Evolutionary conservation across 2,113 vertebrate genomes (phyloP), one percentile per base, ranked within the genome.

Genomic region (Plestiodon gilberti): DNA sequence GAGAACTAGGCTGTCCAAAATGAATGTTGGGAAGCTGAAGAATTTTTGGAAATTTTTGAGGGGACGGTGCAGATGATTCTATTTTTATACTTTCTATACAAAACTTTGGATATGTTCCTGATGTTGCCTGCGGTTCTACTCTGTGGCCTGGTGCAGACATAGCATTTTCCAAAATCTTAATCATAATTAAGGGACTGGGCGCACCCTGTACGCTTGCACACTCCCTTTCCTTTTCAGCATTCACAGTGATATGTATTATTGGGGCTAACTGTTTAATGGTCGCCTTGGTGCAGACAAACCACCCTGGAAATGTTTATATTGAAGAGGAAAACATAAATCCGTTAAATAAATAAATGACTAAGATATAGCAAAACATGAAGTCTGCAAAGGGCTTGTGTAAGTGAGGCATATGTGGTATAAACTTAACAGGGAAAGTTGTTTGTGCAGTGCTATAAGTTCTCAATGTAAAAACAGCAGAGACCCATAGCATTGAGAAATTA

Each of bases 361-460:
- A 57, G 17, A 57, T 13, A 57, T 57, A 13, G 35, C 25, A n/a
- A 43, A 40, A 40, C 18, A 64, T 43, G 13, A 76, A 30, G 28
- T 55, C 25, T 30, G 1, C 38, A 43, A 13, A 11, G 30, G 15
- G 38, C 3, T 35, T 38, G 3, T 48, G 55, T 71, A 33, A 65
- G 6, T 17, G n/a, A 1, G 22, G 18, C 33, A 30, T 25, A 64
- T 86, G 81, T 64, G n/a, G 61, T 69, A 78, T 79, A 48, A 82
- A 43, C 89, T 90, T 81, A 74, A 13, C 87, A 85, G 61, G 75
- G 89, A 23, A 88, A 89, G 43, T 20, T 71, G 87, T 61, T 85
- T 40, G 30, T 61, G 4, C 0, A 77, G 0, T 1, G 17, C 43
- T 80, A 74, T 59, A 73, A 0, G 55, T n/a, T 67, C 33, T 0